phyloP scores from a whole-genome alignment of 2,888 invertebrate genomes.

The Horisme vitalbata region DNA sequence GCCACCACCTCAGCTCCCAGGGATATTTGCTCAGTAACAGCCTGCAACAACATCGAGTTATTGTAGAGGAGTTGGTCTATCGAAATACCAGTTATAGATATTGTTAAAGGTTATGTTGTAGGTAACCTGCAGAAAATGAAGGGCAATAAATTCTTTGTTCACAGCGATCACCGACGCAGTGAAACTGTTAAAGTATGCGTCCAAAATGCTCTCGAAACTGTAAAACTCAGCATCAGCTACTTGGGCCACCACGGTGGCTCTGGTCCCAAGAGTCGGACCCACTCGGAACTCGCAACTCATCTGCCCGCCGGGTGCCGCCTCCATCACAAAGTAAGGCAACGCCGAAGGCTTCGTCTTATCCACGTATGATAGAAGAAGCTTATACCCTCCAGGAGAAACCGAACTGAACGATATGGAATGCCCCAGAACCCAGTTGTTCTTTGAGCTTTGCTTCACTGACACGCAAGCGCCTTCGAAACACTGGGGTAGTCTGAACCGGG shows the following conservation, averaged over 20 bases:
- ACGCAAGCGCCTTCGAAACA: constrained; percentile 74
- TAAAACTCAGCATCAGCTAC: constrained; percentile 67
- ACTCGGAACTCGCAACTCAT: constrained; percentile 73
- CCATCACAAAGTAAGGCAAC: constrained; percentile 73
- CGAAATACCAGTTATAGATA: no score
- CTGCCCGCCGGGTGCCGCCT: constrained; percentile 75
- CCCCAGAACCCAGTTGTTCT: constrained; percentile 66
- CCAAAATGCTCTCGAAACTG: constrained; percentile 72
- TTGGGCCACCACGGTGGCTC: constrained; percentile 69
- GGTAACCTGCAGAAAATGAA: constrained; percentile 69
- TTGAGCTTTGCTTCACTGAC: constrained; percentile 62
- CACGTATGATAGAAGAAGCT: constrained; percentile 63
- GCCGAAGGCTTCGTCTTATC: constrained; percentile 56
- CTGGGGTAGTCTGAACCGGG: constrained; percentile 70
- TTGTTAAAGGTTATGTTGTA: background rate
- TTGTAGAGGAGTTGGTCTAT: no score
- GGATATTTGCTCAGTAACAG: constrained; percentile 60
- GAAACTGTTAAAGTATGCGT: constrained; percentile 62
- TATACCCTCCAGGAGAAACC: constrained; percentile 76
- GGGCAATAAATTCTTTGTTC: constrained; percentile 71
- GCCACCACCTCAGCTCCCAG: constrained; percentile 73
- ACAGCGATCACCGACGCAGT: constrained; percentile 73
- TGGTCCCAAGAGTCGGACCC: constrained; percentile 56
- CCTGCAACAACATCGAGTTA: constrained; percentile 41
- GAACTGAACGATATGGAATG: constrained; percentile 73